phyloP scores from a whole-genome alignment of 2,888 invertebrate species.

The Pollenia amentaria region DNA sequence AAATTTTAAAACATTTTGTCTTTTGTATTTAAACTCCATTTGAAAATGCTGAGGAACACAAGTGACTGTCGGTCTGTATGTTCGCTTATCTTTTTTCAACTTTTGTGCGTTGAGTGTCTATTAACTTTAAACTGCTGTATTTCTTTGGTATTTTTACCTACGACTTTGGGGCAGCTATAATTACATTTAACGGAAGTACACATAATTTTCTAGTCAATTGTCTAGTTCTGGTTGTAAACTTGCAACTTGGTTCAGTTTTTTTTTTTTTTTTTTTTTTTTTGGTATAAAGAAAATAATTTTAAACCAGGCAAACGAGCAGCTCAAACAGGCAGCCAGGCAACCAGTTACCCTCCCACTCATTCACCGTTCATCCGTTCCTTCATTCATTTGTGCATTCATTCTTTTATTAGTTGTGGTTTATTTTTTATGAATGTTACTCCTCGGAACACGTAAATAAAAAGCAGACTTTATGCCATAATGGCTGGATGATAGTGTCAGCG shows the following conservation, averaged over 20 bases:
- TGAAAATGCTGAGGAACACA: neutral
- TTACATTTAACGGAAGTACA: slow-evolving; percentile 76
- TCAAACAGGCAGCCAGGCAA: neutral
- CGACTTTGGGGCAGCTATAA: slow-evolving; percentile 71
- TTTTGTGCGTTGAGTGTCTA: slow-evolving; percentile 61
- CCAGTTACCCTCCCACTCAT: neutral
- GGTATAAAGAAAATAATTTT: slow-evolving; percentile 33
- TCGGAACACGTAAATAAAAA: slow-evolving; percentile 59
- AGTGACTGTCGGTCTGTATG: neutral
- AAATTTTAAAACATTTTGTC: slow-evolving; percentile 40
- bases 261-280: neutral
- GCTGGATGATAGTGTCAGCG: slow-evolving; percentile 34
- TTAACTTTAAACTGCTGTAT: slow-evolving; percentile 59
- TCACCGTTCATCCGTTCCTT: neutral
- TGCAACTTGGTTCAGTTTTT: slow-evolving; percentile 39
- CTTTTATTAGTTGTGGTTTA: slow-evolving; percentile 53
- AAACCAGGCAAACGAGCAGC: neutral
- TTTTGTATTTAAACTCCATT: slow-evolving; percentile 13
- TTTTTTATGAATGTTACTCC: slow-evolving; percentile 14
- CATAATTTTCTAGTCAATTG: slow-evolving; percentile 75
- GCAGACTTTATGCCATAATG: slow-evolving; percentile 54
- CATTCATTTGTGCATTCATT: slow-evolving; percentile 25
- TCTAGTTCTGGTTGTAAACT: slow-evolving; percentile 70
- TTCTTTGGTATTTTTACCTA: slow-evolving; percentile 18
- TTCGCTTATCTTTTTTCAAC: slow-evolving; percentile 27